phyloP scores from a whole-genome alignment of 2,888 invertebrate genomes.

The Synanthedon andrenaeformis region DNA sequence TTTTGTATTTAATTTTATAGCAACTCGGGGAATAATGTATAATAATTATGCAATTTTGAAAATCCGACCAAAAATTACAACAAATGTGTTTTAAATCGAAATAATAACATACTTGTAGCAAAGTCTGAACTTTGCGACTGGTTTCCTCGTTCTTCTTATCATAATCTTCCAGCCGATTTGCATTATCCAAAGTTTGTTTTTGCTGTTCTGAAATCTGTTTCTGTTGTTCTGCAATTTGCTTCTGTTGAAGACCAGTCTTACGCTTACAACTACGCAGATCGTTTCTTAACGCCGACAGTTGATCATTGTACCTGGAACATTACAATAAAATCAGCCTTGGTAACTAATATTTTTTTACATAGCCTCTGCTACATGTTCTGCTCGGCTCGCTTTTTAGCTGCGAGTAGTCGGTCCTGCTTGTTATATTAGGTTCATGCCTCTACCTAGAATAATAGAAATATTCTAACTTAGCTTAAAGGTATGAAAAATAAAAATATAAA shows the following conservation, averaged over 20 bases:
- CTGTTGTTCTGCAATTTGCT: constrained; percentile 83
- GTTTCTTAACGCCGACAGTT: constrained; percentile 80
- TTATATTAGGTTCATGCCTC: too few relatives aligned
- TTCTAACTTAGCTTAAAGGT: too few relatives aligned
- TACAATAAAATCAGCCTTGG: not conserved
- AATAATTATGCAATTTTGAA: too few relatives aligned
- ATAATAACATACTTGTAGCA: constrained; percentile 75
- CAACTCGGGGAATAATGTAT: too few relatives aligned
- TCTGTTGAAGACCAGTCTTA: constrained; percentile 87
- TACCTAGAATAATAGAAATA: too few relatives aligned
- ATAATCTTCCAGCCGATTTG: constrained; percentile 87
- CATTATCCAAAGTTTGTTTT: constrained; percentile 82
- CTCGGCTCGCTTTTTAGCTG: too few relatives aligned
- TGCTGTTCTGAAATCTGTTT: constrained; percentile 79
- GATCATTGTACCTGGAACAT: constrained; percentile 78
- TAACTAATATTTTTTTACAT: not conserved
- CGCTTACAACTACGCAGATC: constrained; percentile 84
- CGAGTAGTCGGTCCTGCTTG: too few relatives aligned
- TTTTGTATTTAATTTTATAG: too few relatives aligned
- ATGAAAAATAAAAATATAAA: too few relatives aligned
- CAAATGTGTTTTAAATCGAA: not conserved
- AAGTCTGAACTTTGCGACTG: constrained; percentile 87
- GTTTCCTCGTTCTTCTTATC: constrained; percentile 93
- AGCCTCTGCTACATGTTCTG: too few relatives aligned
- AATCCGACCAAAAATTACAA: too few relatives aligned